Evolutionary conservation across 2,113 vertebrate species (phyloP).

Genomic region (Regulus satrapa): DNA sequence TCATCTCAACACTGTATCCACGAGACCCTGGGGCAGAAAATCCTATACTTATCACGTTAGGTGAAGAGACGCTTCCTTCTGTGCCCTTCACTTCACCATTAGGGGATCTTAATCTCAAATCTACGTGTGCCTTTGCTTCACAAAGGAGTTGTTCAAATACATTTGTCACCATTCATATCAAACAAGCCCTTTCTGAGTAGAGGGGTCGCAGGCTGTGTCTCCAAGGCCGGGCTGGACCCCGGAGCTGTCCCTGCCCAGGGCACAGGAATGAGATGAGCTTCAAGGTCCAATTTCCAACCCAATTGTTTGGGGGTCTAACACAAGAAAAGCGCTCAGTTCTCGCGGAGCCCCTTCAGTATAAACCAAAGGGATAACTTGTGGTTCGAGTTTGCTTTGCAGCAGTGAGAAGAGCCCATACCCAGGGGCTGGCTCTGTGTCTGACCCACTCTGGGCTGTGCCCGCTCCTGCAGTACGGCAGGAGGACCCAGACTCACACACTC

Average conservation of each 20-base stretch:
- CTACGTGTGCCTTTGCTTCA: background rate
- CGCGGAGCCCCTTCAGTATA: background rate
- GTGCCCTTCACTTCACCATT: background rate
- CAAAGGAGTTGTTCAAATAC: background rate
- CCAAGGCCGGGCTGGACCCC: background rate
- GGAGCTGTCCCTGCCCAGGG: background rate
- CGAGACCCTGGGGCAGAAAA: background rate
- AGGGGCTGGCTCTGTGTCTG: rapidly evolving
- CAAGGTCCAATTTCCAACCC: background rate
- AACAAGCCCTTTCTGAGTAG: background rate
- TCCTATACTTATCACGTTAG: rapidly evolving
- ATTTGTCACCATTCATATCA: background rate
- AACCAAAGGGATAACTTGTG: background rate
- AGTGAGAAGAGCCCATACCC: background rate
- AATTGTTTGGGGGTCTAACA: background rate
- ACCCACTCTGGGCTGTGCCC: background rate
- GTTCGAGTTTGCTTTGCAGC: background rate
- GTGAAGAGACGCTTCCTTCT: background rate
- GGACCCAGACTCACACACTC: background rate
- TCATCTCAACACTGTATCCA: background rate
- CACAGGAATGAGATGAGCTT: background rate
- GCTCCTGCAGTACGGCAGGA: rapidly evolving
- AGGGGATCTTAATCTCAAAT: background rate
- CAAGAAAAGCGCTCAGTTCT: background rate
- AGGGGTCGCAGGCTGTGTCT: background rate